Evolutionary conservation across 2,113 vertebrate species (phyloP), one percentile per base, ranked within the genome.

Genomic region (Prunella himalayana): DNA sequence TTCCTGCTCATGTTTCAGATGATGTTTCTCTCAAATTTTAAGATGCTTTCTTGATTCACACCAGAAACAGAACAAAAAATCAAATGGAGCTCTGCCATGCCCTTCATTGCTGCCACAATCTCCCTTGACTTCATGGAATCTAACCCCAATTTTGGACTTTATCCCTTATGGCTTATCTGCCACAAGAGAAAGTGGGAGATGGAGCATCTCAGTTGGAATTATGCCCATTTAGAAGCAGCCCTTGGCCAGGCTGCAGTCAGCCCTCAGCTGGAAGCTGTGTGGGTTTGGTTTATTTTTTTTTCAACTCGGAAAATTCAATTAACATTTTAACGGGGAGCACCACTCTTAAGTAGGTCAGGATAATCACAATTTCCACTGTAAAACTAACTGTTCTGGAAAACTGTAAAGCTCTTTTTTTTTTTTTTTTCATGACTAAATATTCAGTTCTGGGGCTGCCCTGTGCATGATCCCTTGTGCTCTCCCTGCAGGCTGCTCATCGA

Each of bases 401-500:
- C 53, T 3, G 2, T 3, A 9, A 68, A 15, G 47, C 31, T 30
- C 10, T 10, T 15, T 60, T 50, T 64, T 10, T 15, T 60, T 50
- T 64, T 16, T 2, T 30, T 2, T 30, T 31, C 1, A 11, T 4
- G 11, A 18, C 4, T 37, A 1, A 9, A 0, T 15, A 18, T 3
- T 15, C 12, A 7, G 15, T 9, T 21, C 27, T 18, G 18, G 80
- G 53, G 28, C 42, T 63, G 42, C 23, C 7, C 47, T 8, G 11
- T 59, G 27, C 35, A 4, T 54, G 77, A 47, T 11, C 7, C 0
- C 37, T 37, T 37, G n/a, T 79, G 41, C 97, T 39, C 92, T 63
- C 57, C 69, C 82, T 33, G 49, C 98, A 99, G 99, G 96, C 97
- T 99, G 86, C 98, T 99, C 90, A 94, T 98, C 13, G 99, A 99